phyloP scores from a whole-genome alignment of 2,797 vertebrate genomes.

The Arnoldichthys spilopterus region DNA sequence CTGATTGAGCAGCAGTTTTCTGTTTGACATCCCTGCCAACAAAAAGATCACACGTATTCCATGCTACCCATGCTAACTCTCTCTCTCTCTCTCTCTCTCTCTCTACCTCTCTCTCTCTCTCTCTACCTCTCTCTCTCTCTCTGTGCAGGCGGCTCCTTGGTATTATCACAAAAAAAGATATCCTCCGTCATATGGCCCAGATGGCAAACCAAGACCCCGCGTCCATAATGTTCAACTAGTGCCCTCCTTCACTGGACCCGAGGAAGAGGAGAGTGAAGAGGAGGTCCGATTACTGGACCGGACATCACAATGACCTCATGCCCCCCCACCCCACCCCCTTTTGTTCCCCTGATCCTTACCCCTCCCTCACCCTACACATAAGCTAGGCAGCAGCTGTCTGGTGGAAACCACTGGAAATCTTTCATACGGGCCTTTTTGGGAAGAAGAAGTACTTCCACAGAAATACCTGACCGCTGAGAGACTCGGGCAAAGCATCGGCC shows the following conservation, averaged over 20 bases:
- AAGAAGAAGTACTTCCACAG: conserved; percentile 5
- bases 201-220: conserved; percentile 98
- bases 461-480: conserved; percentile 34
- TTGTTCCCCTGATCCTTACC: conserved; percentile 39
- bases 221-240: conserved; percentile 99
- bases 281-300: conserved; percentile 89
- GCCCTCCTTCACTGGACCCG: conserved; percentile 68
- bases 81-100: conserved; percentile 60
- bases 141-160: conserved; percentile 95
- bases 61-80: neutral
- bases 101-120: conserved; percentile 39
- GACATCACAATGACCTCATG: conserved; percentile 83
- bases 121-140: conserved; percentile 36
- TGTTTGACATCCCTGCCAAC: conserved; percentile 19
- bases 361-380: conserved; percentile 40
- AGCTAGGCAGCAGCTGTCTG: conserved; percentile 20
- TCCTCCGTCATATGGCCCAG: conserved; percentile 99
- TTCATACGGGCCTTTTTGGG: conserved; percentile 24
- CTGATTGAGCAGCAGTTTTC: neutral
- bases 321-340: conserved; percentile 25
- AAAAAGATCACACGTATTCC: conserved; percentile 19
- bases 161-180: conserved; percentile 99
- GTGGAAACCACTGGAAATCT: conserved; percentile 29
- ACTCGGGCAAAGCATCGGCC: conserved; percentile 39
- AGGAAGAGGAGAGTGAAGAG: conserved; percentile 75